These are phyloP conservation scores for Cantharis rufa DNA, from an alignment of 2,888 invertebrate species.

Conservation along the genomic window DNA sequence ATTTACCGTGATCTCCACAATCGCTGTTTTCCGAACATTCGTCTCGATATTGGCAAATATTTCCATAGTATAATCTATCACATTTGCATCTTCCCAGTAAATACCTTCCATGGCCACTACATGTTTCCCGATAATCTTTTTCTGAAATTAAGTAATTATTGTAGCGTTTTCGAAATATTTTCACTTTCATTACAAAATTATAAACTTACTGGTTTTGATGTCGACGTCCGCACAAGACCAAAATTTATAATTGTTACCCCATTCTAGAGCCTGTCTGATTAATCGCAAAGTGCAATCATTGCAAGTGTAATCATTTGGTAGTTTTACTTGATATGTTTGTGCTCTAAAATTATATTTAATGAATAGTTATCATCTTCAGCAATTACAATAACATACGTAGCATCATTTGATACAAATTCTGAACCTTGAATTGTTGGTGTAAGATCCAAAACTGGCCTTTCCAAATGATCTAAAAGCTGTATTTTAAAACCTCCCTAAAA, in stretches of 20 bases:
- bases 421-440: conserved; percentile 81
- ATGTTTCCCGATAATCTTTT: conserved; percentile 79
- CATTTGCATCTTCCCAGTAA: conserved; percentile 80
- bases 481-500: conserved; percentile 89
- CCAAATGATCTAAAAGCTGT: conserved; percentile 82
- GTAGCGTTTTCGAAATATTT: not conserved
- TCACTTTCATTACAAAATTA: not conserved
- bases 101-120: conserved; percentile 83
- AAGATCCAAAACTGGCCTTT: conserved; percentile 81
- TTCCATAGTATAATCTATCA: conserved; percentile 78
- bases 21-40: conserved; percentile 85
- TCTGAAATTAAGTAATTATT: conserved; percentile 54
- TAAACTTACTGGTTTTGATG: conserved; percentile 65
- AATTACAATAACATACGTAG: conserved; percentile 74
- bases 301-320: conserved; percentile 84
- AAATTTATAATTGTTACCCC: conserved; percentile 81
- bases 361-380: conserved; percentile 2
- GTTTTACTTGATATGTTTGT: conserved; percentile 76
- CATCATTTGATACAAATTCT: conserved; percentile 81
- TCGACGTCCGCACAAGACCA: conserved; percentile 97
- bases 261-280: conserved; percentile 88
- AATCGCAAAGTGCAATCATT: conserved; percentile 88
- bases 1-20: conserved; percentile 85
- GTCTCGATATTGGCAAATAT: conserved; percentile 84
- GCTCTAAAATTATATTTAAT: conserved; percentile 64